Evolutionary conservation across 1,140 invertebrate species (phyloP), one percentile per base, ranked within the genome.

Genomic region (Phthorimaea operculella): DNA sequence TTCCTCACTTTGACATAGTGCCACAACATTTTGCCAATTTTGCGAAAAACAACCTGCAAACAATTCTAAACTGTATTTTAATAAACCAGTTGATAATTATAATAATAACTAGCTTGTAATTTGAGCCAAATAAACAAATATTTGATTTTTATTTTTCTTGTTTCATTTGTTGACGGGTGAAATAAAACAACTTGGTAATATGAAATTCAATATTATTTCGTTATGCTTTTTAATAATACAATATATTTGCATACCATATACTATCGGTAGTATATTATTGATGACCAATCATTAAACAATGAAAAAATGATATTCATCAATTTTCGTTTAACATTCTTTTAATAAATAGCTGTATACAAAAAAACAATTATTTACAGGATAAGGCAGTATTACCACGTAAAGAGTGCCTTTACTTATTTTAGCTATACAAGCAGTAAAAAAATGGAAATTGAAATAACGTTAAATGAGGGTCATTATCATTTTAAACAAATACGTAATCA

Each of bases 271-370:
- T 83, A 84, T 72, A 79, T 80, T 79, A 79, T 78, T 84, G 81
- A 83, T 81, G 81, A 82, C 72, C 78, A 75, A 83, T 80, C 79
- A 83, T 82, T 76, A 74, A 83, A 83, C 82, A 82, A 80, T 79
- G 79, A 79, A 83, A 73, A 73, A 76, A 82, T 80, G 77, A 80
- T 69, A 77, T 76, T 71, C 79, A 83, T 85, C 79, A 85, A 80
- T 79, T 80, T 70, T 77, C 74, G 69, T 79, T 83, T 81, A 83
- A 85, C 82, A 80, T 83, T 76, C 66, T 76, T 85, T 85, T 79
- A 85, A 85, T 85, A 85, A 85, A 85, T 85, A 85, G 80, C 80
- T 83, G 82, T 85, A 83, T 85, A 85, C 82, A 85, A 85, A 84
- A 79, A 76, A 85, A 83, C 79, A 85, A 81, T 82, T 85, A 85